phyloP scores from a whole-genome alignment of 2,888 invertebrate species.

The Zeuzera pyrina region DNA sequence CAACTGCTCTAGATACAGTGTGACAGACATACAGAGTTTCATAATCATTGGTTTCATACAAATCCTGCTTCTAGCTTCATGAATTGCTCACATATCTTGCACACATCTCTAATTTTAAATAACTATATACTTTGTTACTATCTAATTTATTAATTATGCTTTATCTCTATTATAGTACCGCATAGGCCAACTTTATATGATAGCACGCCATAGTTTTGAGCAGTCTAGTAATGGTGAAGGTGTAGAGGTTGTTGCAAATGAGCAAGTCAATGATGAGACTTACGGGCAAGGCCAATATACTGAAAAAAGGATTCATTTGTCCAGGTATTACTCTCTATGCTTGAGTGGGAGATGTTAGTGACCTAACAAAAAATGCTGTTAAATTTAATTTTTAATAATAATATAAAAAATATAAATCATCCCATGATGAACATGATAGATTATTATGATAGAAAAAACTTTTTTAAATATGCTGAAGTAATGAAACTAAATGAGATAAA shows the following conservation, averaged over 20 bases:
- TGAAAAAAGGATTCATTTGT: constrained; percentile 91
- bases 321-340: constrained; percentile 75
- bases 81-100: too few relatives aligned
- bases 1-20: too few relatives aligned
- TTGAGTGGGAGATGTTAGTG: too few relatives aligned
- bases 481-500: too few relatives aligned
- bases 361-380: background rate
- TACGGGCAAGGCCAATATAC: constrained; percentile 91
- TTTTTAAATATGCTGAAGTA: too few relatives aligned
- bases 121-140: background rate
- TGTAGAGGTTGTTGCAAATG: constrained; percentile 91
- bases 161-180: constrained; percentile 78
- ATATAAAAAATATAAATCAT: background rate
- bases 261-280: constrained; percentile 81
- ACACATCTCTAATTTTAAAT: too few relatives aligned
- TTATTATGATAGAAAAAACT: too few relatives aligned
- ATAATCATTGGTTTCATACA: too few relatives aligned
- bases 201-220: constrained; percentile 92
- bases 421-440: background rate
- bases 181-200: constrained; percentile 95
- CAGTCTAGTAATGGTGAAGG: constrained; percentile 93
- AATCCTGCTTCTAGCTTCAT: too few relatives aligned
- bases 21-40: too few relatives aligned
- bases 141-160: background rate
- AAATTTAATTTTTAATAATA: constrained; percentile 1